Percentiles rank a stretch among this genome's conserved stretches.
Conservation (phyloP, 1,140 invertebrate genomes). For the Heliconius melpomene region DNA sequence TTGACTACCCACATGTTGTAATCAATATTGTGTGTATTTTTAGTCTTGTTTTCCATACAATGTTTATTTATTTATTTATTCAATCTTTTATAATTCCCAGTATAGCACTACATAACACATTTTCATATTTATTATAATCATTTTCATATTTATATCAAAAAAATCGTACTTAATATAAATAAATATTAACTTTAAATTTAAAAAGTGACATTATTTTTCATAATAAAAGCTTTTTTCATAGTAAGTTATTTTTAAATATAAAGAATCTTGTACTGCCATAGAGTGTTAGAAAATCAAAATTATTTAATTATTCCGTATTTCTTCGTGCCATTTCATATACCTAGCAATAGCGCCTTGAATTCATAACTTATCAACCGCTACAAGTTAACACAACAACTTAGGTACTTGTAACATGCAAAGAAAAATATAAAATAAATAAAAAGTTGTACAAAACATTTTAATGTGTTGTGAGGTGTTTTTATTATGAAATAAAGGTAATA, state of each 20-base stretch:
- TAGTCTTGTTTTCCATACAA: not conserved
- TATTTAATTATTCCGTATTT: not conserved
- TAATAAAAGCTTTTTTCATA: too few species aligned
- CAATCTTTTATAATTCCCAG: not conserved
- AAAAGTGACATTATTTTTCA: too few species aligned
- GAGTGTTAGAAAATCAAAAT: not conserved
- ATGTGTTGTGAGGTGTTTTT: constrained; percentile 2
- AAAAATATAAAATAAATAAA: constrained; percentile 12
- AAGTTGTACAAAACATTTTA: not conserved
- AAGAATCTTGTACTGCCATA: not conserved
- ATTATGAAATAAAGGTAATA: not conserved
- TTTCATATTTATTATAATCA: too few species aligned
- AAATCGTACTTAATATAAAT: not conserved
- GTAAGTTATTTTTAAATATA: not conserved
- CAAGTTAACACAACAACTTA: not conserved
- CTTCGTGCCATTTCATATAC: too few species aligned
- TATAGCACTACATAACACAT: not conserved
- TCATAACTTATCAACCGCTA: constrained; percentile 4
- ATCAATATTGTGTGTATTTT: not conserved
- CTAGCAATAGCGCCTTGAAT: not conserved
- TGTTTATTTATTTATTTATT: not conserved
- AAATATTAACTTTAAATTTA: not conserved
- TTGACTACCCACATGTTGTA: constrained; percentile 4
- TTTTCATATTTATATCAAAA: too few species aligned
- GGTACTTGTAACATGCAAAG: not conserved